A percentile compares a stretch with the other conserved stretches of the same genome.
phyloP scores from a whole-genome alignment of 2,113 vertebrate species.

The Xiphias gladius region DNA sequence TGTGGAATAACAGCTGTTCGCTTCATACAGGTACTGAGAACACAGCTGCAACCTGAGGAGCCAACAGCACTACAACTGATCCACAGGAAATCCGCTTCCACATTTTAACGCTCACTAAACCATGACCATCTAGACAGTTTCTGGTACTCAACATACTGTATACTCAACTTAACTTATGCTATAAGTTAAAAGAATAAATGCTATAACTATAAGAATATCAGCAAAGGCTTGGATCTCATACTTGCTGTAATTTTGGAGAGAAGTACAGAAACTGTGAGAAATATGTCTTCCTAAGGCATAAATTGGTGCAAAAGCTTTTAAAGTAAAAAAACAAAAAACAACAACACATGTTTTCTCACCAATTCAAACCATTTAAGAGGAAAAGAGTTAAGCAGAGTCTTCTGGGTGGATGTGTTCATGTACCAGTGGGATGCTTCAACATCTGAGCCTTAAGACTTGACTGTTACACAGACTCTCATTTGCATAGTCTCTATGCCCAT shows the following conservation, averaged over 20 bases:
- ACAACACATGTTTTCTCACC: neutral
- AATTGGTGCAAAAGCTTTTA: neutral
- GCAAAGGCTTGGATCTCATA: neutral
- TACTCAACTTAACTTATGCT: neutral
- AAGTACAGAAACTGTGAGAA: neutral
- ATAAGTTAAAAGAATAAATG: too few relatives aligned
- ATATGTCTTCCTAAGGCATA: neutral
- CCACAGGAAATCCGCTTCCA: slow-evolving; percentile 15
- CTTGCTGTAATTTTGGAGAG: neutral
- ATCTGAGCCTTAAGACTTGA: too few relatives aligned
- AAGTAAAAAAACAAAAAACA: too few relatives aligned
- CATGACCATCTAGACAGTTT: neutral
- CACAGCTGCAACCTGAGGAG: slow-evolving; percentile 42
- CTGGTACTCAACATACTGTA: neutral
- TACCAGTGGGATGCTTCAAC: neutral
- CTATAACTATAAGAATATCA: neutral
- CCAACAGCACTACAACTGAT: neutral
- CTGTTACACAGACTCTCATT: too few relatives aligned
- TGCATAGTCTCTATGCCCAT: neutral
- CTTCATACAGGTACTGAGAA: slow-evolving; percentile 42
- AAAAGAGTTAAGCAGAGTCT: too few relatives aligned
- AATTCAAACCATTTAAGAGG: too few relatives aligned
- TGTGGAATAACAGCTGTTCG: slow-evolving; percentile 56
- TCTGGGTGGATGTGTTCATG: too few relatives aligned
- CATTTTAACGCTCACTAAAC: slow-evolving; percentile 25